phyloP scores from a whole-genome alignment of 1,140 invertebrate genomes.

The Danaus plexippus region DNA sequence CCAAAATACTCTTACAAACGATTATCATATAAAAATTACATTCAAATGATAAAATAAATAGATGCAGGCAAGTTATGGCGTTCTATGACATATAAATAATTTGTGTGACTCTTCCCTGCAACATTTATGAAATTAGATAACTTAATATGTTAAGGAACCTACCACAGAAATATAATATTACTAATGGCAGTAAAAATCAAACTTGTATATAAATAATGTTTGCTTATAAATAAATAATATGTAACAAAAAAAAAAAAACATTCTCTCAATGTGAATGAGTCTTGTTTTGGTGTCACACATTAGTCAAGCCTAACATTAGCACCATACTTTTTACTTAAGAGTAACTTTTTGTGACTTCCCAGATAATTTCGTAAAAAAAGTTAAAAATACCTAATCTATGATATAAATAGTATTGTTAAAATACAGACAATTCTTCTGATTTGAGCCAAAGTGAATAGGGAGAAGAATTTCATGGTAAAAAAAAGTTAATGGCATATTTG shows the following conservation, averaged over 20 bases:
- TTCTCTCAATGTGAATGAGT: slow-evolving; percentile 65
- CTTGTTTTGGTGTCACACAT: slow-evolving; percentile 69
- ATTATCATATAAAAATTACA: slow-evolving; percentile 62
- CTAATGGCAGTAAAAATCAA: slow-evolving; percentile 63
- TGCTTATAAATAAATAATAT: slow-evolving; percentile 66
- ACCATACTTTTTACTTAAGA: slow-evolving; percentile 67
- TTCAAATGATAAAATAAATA: slow-evolving; percentile 58
- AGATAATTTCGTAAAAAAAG: slow-evolving; percentile 67
- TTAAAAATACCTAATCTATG: slow-evolving; percentile 71
- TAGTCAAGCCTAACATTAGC: slow-evolving; percentile 69
- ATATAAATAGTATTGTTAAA: slow-evolving; percentile 67
- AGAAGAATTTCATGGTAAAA: slow-evolving; percentile 49
- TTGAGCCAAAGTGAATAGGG: slow-evolving; percentile 64
- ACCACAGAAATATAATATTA: slow-evolving; percentile 53
- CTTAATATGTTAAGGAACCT: slow-evolving; percentile 36
- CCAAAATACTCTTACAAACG: slow-evolving; percentile 65
- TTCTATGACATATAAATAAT: slow-evolving; percentile 61
- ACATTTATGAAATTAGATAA: slow-evolving; percentile 47
- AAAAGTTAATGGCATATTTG: slow-evolving; percentile 68
- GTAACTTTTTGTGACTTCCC: slow-evolving; percentile 69
- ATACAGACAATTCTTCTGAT: slow-evolving; percentile 60
- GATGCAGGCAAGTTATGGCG: slow-evolving; percentile 69
- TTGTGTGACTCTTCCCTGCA: slow-evolving; percentile 65
- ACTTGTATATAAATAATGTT: slow-evolving; percentile 65
- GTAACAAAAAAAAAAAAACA: slow-evolving; percentile 52